These are phyloP conservation scores for Neostethus bicornis DNA, from an alignment of 2,797 vertebrate species.

Conservation along the genomic window DNA sequence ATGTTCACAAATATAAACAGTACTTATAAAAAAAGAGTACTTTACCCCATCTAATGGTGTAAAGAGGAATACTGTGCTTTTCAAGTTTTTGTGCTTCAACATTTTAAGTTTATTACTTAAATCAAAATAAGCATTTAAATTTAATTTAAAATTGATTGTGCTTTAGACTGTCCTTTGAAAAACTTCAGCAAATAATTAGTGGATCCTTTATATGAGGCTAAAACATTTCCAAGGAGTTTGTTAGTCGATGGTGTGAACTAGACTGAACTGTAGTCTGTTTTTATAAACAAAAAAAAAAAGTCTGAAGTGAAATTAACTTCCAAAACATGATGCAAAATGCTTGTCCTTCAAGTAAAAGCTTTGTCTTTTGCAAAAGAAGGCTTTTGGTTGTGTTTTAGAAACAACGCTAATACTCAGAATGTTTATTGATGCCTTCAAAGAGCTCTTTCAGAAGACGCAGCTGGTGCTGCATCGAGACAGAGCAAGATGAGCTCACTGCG, in stretches of 20 bases:
- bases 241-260: background rate
- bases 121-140: background rate
- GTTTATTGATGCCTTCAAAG: slow-evolving; percentile 54
- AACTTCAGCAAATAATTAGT: background rate
- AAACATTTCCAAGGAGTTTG: background rate
- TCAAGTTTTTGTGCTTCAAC: no score
- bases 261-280: background rate
- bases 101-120: no score
- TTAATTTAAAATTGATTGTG: background rate
- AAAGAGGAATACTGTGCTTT: background rate
- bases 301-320: background rate
- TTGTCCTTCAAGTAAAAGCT: slow-evolving; percentile 40
- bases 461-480: slow-evolving; percentile 56
- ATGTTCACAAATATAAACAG: slow-evolving; percentile 2
- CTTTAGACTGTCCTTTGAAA: background rate
- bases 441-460: slow-evolving; percentile 54
- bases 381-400: background rate
- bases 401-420: slow-evolving; percentile 22
- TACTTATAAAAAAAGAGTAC: background rate
- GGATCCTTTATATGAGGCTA: background rate
- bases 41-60: slow-evolving; percentile 4
- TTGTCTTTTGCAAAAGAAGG: slow-evolving; percentile 33
- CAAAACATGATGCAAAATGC: background rate
- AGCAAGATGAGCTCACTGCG: slow-evolving; percentile 63
- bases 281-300: background rate